Conservation (phyloP, 2,888 invertebrate species). For the Epinotia nisella region DNA sequence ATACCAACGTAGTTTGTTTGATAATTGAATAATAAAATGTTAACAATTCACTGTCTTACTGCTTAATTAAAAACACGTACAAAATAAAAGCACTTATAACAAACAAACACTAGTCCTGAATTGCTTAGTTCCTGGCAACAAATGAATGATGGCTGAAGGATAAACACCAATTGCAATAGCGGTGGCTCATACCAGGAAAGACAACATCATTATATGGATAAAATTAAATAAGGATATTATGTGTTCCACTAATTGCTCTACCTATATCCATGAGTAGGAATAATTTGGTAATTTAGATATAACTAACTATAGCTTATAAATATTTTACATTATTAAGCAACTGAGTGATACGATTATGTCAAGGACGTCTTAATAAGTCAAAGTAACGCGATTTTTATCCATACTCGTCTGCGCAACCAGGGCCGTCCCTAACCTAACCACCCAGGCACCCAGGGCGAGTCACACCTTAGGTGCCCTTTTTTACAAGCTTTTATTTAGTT, state of each 20-base stretch:
- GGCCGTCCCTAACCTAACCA: too few relatives aligned
- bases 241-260: not conserved
- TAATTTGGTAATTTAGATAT: not conserved
- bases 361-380: too few relatives aligned
- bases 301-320: too few relatives aligned
- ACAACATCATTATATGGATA: not conserved
- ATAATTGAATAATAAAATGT: not conserved
- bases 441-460: too few relatives aligned
- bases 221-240: constrained; percentile 5
- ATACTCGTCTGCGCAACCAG: too few relatives aligned
- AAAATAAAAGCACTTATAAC: not conserved
- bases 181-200: constrained; percentile 7
- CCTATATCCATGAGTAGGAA: not conserved
- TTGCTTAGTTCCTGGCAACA: not conserved
- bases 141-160: constrained; percentile 7
- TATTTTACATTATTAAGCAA: too few relatives aligned
- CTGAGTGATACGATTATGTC: too few relatives aligned
- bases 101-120: not conserved
- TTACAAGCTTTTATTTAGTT: too few relatives aligned
- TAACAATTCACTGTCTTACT: not conserved
- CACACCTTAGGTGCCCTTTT: too few relatives aligned
- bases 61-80: not conserved
- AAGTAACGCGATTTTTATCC: too few relatives aligned
- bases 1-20: too few relatives aligned
- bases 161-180: not conserved